Percentiles rank a stretch among this genome's conserved stretches.
Conservation (phyloP, 2,797 vertebrate species). For the Lithobates pipiens region DNA sequence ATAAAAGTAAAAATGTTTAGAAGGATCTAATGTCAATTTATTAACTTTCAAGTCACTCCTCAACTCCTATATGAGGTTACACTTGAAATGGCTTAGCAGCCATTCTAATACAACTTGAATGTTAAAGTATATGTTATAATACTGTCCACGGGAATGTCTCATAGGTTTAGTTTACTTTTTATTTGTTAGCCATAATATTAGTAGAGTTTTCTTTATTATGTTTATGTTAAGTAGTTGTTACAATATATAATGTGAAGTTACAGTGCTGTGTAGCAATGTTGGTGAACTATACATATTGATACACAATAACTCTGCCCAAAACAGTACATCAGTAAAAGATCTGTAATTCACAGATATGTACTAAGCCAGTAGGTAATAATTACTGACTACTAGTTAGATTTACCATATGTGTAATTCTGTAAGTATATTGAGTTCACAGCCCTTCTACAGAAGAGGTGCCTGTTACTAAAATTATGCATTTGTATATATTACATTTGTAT, state of each 20-base stretch:
- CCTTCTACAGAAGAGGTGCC: no score
- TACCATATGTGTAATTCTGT: no score
- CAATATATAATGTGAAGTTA: background rate
- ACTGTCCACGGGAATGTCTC: background rate
- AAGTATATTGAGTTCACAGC: no score
- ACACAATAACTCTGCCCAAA: background rate
- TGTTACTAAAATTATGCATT: no score
- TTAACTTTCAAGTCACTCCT: background rate
- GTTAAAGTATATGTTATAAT: background rate
- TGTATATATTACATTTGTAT: no score
- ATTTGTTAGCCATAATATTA: background rate
- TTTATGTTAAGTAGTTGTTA: background rate
- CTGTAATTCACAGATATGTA: no score
- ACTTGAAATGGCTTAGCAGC: background rate
- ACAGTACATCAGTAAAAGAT: no score
- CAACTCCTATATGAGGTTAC: background rate
- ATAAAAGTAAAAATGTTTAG: background rate
- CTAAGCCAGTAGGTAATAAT: no score
- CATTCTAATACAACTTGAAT: background rate
- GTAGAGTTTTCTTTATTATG: background rate
- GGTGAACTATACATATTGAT: background rate
- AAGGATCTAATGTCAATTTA: background rate
- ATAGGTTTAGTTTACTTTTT: background rate
- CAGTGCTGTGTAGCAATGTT: background rate
- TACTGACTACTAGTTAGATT: no score